Conservation (phyloP, 1,140 invertebrate genomes). For the Tyrophagus putrescentiae region DNA sequence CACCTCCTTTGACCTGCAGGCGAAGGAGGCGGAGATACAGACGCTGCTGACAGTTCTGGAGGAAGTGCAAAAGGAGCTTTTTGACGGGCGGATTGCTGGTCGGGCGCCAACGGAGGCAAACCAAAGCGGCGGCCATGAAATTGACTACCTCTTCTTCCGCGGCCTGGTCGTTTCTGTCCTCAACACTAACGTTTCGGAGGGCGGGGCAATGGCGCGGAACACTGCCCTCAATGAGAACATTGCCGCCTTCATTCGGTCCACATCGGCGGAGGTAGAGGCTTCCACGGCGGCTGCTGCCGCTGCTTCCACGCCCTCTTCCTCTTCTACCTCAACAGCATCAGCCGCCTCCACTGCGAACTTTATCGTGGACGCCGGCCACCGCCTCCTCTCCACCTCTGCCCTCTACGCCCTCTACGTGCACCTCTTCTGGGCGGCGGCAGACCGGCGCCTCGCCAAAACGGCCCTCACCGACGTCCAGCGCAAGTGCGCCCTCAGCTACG, state of each 20-base stretch:
- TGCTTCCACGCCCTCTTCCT: too few species aligned
- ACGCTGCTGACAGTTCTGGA: slow-evolving; percentile 4
- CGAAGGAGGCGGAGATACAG: slow-evolving; percentile 7
- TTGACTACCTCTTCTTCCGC: slow-evolving; percentile 18
- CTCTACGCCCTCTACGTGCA: slow-evolving; percentile 53
- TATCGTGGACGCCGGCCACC: slow-evolving; percentile 38
- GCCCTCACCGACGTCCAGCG: slow-evolving; percentile 56
- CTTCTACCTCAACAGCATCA: slow-evolving; percentile 25
- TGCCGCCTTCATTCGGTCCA: slow-evolving; percentile 49
- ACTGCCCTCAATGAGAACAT: slow-evolving; percentile 52
- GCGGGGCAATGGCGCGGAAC: slow-evolving; percentile 45
- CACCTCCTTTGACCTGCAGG: slow-evolving; percentile 14
- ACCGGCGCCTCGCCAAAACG: slow-evolving; percentile 58
- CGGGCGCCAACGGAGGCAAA: not conserved
- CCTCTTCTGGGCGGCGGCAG: slow-evolving; percentile 51
- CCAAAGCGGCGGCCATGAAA: not conserved
- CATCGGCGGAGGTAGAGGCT: slow-evolving; percentile 46
- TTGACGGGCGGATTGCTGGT: slow-evolving; percentile 16
- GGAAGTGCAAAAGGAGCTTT: slow-evolving; percentile 20
- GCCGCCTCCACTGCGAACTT: too few species aligned
- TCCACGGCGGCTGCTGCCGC: too few species aligned
- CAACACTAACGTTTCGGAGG: slow-evolving; percentile 48
- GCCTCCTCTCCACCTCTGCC: slow-evolving; percentile 53
- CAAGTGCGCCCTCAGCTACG: slow-evolving; percentile 41
- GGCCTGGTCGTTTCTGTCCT: slow-evolving; percentile 32